Evolutionary conservation across 1,140 invertebrate genomes (phyloP).

Genomic region (Leptopilina boulardi): DNA sequence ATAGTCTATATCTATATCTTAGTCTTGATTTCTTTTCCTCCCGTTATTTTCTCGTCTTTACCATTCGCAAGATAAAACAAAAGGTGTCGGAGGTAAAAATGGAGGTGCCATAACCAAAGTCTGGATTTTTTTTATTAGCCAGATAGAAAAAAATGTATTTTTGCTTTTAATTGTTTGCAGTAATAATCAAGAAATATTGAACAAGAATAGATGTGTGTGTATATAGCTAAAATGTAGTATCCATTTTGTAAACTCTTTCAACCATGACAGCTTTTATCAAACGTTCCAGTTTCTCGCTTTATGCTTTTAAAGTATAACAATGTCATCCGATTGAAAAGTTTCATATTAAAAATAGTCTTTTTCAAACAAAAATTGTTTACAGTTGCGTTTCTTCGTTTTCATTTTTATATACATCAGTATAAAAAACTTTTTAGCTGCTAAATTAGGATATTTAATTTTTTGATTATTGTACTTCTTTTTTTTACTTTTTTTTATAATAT

Average conservation of each 20-base stretch:
- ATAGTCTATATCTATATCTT: background rate
- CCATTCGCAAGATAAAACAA: background rate
- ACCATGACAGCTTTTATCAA: constrained; percentile 21
- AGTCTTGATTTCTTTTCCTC: background rate
- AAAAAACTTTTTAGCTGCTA: too few relatives aligned
- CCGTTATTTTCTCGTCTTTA: background rate
- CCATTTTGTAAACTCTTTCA: constrained; percentile 22
- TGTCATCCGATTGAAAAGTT: constrained; percentile 25
- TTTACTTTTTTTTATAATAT: too few relatives aligned
- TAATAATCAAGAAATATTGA: background rate
- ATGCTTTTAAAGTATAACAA: constrained; percentile 1
- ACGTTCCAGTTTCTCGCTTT: constrained; percentile 18
- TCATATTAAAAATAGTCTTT: constrained; percentile 13
- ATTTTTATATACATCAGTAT: background rate
- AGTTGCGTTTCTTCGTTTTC: background rate
- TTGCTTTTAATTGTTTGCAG: background rate
- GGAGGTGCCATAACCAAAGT: too few relatives aligned
- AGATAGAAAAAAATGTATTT: background rate
- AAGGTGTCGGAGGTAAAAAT: too few relatives aligned
- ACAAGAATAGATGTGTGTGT: too few relatives aligned
- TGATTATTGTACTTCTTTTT: too few relatives aligned
- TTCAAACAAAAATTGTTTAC: background rate
- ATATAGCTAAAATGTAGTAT: background rate
- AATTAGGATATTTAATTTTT: too few relatives aligned
- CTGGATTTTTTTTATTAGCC: background rate